phyloP scores from a whole-genome alignment of 2,797 vertebrate species.

The Cichlasoma orientale region DNA sequence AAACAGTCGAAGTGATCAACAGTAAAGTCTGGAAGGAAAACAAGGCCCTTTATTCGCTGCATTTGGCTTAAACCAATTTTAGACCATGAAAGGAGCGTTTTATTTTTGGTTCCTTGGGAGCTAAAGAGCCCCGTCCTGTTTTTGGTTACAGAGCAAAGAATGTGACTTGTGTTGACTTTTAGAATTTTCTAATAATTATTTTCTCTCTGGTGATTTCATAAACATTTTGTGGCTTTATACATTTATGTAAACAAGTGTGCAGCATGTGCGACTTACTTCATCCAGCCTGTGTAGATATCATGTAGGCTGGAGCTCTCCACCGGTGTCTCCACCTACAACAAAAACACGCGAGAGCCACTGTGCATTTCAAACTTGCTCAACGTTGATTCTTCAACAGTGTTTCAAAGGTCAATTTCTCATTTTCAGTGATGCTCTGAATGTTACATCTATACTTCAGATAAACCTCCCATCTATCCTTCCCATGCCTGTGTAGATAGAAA shows the following conservation, averaged over 20 bases:
- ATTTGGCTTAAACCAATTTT: background rate
- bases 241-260: background rate
- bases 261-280: conserved; percentile 55
- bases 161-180: background rate
- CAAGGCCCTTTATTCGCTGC: background rate
- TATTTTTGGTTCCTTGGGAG: background rate
- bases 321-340: conserved; percentile 56
- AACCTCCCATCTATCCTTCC: background rate
- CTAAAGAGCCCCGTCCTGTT: background rate
- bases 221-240: background rate
- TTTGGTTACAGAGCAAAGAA: background rate
- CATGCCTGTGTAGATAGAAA: background rate
- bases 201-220: background rate
- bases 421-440: background rate
- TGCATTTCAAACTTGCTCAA: background rate
- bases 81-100: background rate
- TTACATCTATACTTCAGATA: background rate
- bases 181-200: background rate
- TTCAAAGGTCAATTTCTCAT: background rate
- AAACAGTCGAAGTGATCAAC: background rate
- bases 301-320: conserved; percentile 48
- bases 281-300: conserved; percentile 71
- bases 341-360: background rate
- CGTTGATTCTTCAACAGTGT: background rate
- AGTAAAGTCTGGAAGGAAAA: background rate